Evolutionary conservation across 1,140 invertebrate species (phyloP).

Genomic region (Macrosteles quadrilineatus): DNA sequence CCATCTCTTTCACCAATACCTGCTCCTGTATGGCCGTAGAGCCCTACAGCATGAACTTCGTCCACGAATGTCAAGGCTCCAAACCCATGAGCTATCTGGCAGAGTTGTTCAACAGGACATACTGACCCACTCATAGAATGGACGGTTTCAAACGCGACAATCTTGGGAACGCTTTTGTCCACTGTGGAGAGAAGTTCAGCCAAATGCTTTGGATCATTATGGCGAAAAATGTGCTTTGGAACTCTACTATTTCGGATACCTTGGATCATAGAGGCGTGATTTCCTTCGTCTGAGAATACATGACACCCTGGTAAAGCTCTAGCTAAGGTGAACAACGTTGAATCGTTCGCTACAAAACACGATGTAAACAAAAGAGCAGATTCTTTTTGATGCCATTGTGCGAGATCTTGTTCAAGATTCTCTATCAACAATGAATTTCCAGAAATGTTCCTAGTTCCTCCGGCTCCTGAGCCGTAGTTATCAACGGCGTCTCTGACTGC

Average conservation of each 20-base stretch:
- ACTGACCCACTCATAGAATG: slow-evolving; percentile 98
- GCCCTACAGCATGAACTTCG: slow-evolving; percentile 97
- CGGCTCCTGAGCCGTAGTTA: slow-evolving; percentile 89
- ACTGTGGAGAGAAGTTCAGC: slow-evolving; percentile 74
- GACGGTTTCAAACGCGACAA: slow-evolving; percentile 99
- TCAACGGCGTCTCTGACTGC: slow-evolving; percentile 82
- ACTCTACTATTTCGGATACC: slow-evolving; percentile 92
- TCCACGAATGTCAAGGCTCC: slow-evolving; percentile 96
- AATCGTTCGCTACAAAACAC: slow-evolving; percentile 97
- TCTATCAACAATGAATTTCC: slow-evolving; percentile 94
- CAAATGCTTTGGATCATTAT: slow-evolving; percentile 90
- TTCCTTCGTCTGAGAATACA: slow-evolving; percentile 95
- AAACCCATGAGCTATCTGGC: slow-evolving; percentile 71
- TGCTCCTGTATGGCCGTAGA: slow-evolving; percentile 92
- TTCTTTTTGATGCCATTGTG: slow-evolving; percentile 89
- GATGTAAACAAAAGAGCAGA: slow-evolving; percentile 94
- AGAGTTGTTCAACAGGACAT: slow-evolving; percentile 69
- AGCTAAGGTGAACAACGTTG: slow-evolving; percentile 90
- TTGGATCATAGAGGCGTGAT: slow-evolving; percentile 99
- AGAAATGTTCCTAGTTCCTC: slow-evolving; percentile 96
- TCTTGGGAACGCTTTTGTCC: slow-evolving; percentile 83
- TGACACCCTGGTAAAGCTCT: slow-evolving; percentile 87
- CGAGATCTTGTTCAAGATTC: slow-evolving; percentile 81
- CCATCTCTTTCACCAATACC: slow-evolving; percentile 91
- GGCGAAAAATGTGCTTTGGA: slow-evolving; percentile 92